Base-by-base conservation (phyloP, 2,113 vertebrate species). In the Zosterops borbonicus region DNA sequence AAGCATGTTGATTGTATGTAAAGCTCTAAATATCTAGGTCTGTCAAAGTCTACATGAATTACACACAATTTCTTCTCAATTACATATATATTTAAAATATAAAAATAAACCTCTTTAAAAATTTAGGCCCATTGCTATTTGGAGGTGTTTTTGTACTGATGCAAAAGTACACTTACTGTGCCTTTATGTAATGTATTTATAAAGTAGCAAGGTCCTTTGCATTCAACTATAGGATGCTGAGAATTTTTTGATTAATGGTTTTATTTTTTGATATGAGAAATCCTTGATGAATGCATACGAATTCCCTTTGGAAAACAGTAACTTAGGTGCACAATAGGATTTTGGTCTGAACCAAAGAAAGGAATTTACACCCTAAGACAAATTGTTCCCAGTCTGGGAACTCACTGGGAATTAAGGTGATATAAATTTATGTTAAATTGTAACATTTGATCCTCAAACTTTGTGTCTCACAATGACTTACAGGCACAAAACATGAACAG, bases 361-460 rank as follows among this genome's bases (percentile, higher is more conserved):
- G 14, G 37, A 78, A 76, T 52, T 92, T 93, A 69, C 14, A 73
- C 21, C 8, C 15, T 22, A 42, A 90, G 75, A 60, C 13, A 83
- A 88, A 79, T 35, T 50, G 6, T 65, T 9, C 12, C 74, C 24
- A 83, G 71, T 50, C 28, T 55, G 12, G 14, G 15, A 85, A 46
- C 25, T 73, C 53, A 47, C 29, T 76, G 69, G 64, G 70, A 87
- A 60, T 56, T 52, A 55, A 78, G 23, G 23, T 73, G 62, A 46
- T 65, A 77, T n/a, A 88, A 83, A 94, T 95, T 83, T 69, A 76
- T 58, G 55, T 92, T 80, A 85, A 73, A 86, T n/a, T 24, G 53
- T 46, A 83, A 87, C 64, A 91, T 31, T 87, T 81, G 80, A 81
- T 95, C 94, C 65, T 84, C 73, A 87, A 10, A 70, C 64, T 93